These are phyloP conservation scores for Pteropus rufus DNA, from an alignment of 2,797 vertebrate species.

Conservation along the genomic window DNA sequence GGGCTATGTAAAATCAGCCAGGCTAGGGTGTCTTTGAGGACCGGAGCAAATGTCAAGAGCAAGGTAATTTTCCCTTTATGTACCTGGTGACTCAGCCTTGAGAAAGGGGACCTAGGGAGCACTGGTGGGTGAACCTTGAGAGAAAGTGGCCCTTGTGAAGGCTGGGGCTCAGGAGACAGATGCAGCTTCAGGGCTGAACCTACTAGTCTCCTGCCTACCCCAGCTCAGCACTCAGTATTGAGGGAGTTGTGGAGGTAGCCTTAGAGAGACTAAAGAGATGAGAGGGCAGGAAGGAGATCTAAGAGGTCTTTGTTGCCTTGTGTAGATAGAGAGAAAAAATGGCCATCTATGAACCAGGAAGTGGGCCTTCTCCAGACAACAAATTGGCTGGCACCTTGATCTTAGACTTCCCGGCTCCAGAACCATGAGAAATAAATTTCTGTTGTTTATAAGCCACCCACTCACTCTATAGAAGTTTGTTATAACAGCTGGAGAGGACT, in stretches of 20 bases:
- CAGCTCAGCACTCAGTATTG: not conserved
- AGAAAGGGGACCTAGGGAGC: not conserved
- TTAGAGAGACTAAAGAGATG: not conserved
- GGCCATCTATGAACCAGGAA: not conserved
- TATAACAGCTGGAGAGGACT: not conserved
- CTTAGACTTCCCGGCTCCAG: not conserved
- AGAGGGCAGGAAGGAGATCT: not conserved
- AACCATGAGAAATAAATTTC: not conserved
- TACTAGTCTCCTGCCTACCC: accelerated
- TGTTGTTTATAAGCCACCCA: not conserved
- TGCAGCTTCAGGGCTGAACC: not conserved
- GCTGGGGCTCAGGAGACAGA: not conserved
- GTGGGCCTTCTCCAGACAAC: not conserved
- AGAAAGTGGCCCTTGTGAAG: not conserved
- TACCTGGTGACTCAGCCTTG: not conserved
- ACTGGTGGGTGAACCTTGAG: not conserved
- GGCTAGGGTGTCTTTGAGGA: not conserved
- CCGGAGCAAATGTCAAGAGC: not conserved
- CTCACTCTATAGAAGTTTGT: not conserved
- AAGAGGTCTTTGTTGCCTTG: not conserved
- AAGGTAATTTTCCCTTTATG: not conserved
- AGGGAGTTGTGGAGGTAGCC: not conserved
- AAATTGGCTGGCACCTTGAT: not conserved
- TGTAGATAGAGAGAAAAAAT: not conserved
- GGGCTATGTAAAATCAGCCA: not conserved